A percentile compares a stretch with the other conserved stretches of the same genome.
Evolutionary conservation across 1,140 invertebrate genomes (phyloP).

Genomic region (Schlechtendalia chinensis): DNA sequence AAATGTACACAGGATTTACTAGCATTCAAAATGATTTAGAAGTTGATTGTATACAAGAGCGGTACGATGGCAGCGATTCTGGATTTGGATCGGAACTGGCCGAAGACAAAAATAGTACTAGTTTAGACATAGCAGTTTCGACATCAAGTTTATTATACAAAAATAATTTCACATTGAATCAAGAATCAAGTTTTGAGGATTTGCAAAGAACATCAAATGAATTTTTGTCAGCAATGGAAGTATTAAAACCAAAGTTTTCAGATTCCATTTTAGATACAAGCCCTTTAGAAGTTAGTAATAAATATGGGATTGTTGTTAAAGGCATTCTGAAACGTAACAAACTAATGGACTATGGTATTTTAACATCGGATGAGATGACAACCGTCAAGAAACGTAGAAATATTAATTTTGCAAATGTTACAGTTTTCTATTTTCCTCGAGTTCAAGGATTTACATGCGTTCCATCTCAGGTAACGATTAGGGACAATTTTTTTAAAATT

Average conservation of each 20-base stretch:
- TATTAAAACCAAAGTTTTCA: conserved; percentile 35
- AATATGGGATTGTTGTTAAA: conserved; percentile 55
- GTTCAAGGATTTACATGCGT: conserved; percentile 97
- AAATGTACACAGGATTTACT: conserved; percentile 22
- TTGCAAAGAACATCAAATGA: conserved; percentile 43
- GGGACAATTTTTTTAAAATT: background rate
- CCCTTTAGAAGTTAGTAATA: conserved; percentile 51
- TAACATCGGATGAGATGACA: background rate
- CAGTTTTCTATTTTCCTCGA: conserved; percentile 92
- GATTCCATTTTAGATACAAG: background rate
- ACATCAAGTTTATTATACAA: conserved; percentile 18
- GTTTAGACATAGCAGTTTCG: background rate
- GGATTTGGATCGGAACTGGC: conserved; percentile 63
- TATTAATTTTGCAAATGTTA: conserved; percentile 88
- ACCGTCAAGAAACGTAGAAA: conserved; percentile 67
- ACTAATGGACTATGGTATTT: background rate
- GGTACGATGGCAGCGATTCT: conserved; percentile 78
- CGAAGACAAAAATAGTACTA: conserved; percentile 55
- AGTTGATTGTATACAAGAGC: conserved; percentile 54
- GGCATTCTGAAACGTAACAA: conserved; percentile 61
- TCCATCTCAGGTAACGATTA: conserved; percentile 72
- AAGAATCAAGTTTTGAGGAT: conserved; percentile 43
- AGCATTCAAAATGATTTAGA: conserved; percentile 31
- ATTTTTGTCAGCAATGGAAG: conserved; percentile 50
- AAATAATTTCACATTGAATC: conserved; percentile 4